These are phyloP conservation scores for Glyphotaelius pellucidus DNA, from an alignment of 2,888 invertebrate genomes.

Conservation along the genomic window DNA sequence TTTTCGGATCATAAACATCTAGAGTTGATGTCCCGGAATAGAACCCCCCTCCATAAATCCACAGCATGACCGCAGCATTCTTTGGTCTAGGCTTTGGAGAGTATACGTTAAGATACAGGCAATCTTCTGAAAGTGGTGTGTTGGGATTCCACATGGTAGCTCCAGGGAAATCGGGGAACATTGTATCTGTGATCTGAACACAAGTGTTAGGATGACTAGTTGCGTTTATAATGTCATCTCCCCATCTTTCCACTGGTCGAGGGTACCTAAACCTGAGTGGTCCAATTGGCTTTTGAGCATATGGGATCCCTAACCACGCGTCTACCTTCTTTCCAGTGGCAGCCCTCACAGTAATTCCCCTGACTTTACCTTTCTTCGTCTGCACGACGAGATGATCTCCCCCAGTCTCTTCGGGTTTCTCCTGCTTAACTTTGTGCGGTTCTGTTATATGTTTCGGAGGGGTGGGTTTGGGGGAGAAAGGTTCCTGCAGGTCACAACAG, in stretches of 20 bases:
- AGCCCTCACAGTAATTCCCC: conserved; percentile 86
- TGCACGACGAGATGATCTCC: conserved; percentile 86
- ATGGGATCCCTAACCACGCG: conserved; percentile 90
- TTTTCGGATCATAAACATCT: conserved; percentile 95
- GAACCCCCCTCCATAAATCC: conserved; percentile 97
- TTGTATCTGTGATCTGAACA: conserved; percentile 92
- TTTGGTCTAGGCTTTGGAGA: conserved; percentile 89
- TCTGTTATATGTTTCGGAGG: conserved; percentile 67
- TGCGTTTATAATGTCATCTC: conserved; percentile 86
- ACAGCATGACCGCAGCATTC: conserved; percentile 92
- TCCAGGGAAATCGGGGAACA: conserved; percentile 93
- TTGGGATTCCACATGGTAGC: conserved; percentile 98
- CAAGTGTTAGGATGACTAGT: conserved; percentile 92
- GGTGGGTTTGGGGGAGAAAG: conserved; percentile 69
- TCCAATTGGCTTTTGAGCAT: conserved; percentile 88
- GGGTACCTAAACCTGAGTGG: conserved; percentile 91
- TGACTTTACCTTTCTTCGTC: conserved; percentile 87
- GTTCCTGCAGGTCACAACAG: conserved; percentile 68
- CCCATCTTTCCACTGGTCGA: conserved; percentile 89
- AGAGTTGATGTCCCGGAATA: conserved; percentile 95
- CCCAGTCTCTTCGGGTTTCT: conserved; percentile 50
- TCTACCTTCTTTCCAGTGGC: conserved; percentile 89
- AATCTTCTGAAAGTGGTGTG: conserved; percentile 94
- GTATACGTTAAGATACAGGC: conserved; percentile 95
- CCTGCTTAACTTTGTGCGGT: conserved; percentile 73